These are phyloP conservation scores for Tetraodon nigroviridis DNA, from an alignment of 2,113 vertebrate species.

Conservation along the genomic window DNA sequence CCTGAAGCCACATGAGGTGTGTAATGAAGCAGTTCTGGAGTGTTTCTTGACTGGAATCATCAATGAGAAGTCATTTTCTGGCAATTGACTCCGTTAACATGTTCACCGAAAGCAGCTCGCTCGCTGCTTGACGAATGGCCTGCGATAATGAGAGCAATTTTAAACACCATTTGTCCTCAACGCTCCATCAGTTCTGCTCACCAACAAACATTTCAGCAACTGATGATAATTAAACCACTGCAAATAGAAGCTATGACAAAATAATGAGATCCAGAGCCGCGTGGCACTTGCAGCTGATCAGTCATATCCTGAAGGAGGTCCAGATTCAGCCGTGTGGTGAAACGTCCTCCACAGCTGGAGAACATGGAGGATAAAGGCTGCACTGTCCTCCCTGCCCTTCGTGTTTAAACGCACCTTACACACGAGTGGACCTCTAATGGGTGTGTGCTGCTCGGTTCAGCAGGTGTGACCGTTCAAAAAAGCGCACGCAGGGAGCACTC, in stretches of 20 bases:
- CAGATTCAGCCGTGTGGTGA: slow-evolving; percentile 47
- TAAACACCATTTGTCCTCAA: slow-evolving; percentile 57
- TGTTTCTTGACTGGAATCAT: slow-evolving; percentile 25
- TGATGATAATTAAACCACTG: slow-evolving; percentile 69
- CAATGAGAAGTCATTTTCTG: slow-evolving; percentile 34
- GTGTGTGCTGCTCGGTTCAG: slow-evolving; percentile 23
- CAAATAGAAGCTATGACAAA: slow-evolving; percentile 61
- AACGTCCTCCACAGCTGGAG: slow-evolving; percentile 38
- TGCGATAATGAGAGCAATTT: slow-evolving; percentile 68
- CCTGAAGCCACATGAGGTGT: background rate
- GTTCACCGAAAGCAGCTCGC: slow-evolving; percentile 34
- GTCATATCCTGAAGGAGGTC: slow-evolving; percentile 32
- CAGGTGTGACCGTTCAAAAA: slow-evolving; percentile 42
- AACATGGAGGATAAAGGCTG: slow-evolving; percentile 29
- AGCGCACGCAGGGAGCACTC: slow-evolving; percentile 6
- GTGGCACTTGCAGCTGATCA: slow-evolving; percentile 32
- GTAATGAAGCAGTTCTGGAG: slow-evolving; percentile 29
- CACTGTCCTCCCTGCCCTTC: slow-evolving; percentile 35
- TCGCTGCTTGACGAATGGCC: slow-evolving; percentile 62
- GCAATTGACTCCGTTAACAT: slow-evolving; percentile 20
- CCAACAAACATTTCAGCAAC: slow-evolving; percentile 73
- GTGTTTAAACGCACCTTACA: slow-evolving; percentile 7
- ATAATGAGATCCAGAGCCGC: slow-evolving; percentile 66
- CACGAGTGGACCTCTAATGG: slow-evolving; percentile 16
- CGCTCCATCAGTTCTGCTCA: slow-evolving; percentile 40